phyloP scores from a whole-genome alignment of 1,140 invertebrate genomes.

The Amyelois transitella region DNA sequence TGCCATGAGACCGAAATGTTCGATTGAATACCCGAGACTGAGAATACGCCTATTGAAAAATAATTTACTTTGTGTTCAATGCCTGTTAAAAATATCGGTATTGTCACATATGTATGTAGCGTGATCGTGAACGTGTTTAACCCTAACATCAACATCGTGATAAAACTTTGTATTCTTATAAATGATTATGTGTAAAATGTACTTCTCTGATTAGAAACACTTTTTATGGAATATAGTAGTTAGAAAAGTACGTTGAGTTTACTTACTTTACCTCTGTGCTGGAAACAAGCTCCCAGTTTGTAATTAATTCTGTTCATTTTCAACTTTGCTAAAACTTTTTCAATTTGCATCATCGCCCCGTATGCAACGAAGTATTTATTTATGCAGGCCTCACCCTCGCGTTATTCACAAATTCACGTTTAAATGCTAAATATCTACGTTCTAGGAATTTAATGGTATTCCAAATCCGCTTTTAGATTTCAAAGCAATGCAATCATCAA shows the following conservation, averaged over 20 bases:
- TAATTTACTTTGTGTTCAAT: too few species aligned
- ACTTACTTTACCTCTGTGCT: background rate
- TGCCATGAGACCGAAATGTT: too few species aligned
- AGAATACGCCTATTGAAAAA: too few species aligned
- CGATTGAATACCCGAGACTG: too few species aligned
- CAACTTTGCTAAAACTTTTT: slow-evolving; percentile 27
- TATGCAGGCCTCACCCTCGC: background rate
- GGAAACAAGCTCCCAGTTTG: slow-evolving; percentile 1
- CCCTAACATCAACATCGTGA: too few species aligned
- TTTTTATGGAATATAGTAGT: too few species aligned
- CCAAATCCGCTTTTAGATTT: background rate
- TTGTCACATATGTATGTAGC: too few species aligned
- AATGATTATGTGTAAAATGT: too few species aligned
- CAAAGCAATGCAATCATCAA: background rate
- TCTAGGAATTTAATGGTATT: background rate
- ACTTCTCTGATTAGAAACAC: too few species aligned
- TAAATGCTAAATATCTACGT: background rate
- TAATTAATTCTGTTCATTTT: slow-evolving; percentile 37
- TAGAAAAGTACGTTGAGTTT: background rate
- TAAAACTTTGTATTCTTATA: too few species aligned
- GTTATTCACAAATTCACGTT: background rate
- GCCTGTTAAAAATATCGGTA: too few species aligned
- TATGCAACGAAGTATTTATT: slow-evolving; percentile 5
- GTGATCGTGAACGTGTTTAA: too few species aligned
- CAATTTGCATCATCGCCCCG: slow-evolving; percentile 34